Evolutionary conservation across 2,888 invertebrate species (phyloP).

Genomic region (Dicyrtoma fusca): DNA sequence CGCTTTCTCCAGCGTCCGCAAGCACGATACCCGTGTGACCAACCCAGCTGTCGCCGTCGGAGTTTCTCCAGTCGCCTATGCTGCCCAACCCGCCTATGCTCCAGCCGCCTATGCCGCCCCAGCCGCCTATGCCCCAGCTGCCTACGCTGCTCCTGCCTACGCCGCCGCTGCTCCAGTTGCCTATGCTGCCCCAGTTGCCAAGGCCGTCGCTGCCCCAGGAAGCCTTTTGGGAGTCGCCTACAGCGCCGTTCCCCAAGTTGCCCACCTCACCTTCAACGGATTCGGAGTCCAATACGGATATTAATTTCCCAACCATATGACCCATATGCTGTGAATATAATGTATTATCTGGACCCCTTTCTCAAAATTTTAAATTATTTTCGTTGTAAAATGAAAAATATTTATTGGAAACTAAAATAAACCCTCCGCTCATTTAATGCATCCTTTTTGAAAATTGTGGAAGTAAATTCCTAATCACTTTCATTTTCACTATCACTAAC

Average conservation of each 20-base stretch:
- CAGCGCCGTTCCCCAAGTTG: constrained; percentile 34
- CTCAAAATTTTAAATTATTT: constrained; percentile 31
- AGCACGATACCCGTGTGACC: constrained; percentile 51
- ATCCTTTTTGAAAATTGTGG: too few species aligned
- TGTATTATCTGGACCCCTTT: neutral
- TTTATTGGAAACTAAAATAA: constrained; percentile 21
- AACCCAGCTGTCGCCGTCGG: constrained; percentile 44
- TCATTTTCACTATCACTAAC: too few species aligned
- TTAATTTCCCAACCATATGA: constrained; percentile 20
- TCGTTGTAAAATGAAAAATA: constrained; percentile 13
- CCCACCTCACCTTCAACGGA: constrained; percentile 40
- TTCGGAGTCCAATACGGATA: constrained; percentile 34
- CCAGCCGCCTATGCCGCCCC: too few species aligned
- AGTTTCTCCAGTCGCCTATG: constrained; percentile 24
- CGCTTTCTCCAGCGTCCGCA: constrained; percentile 47
- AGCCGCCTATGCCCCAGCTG: constrained; percentile 19
- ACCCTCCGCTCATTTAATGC: neutral
- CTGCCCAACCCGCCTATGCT: constrained; percentile 30
- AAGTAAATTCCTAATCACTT: too few species aligned
- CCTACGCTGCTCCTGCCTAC: constrained; percentile 4
- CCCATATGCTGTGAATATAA: neutral
- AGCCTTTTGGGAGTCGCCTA: constrained; percentile 33
- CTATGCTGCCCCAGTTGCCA: constrained; percentile 11
- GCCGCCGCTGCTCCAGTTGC: constrained; percentile 35
- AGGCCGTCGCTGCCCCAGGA: constrained; percentile 21